Evolutionary conservation across 64 coral and sea anemone genomes (phyloP).

Genomic region (Montipora foliosa): DNA sequence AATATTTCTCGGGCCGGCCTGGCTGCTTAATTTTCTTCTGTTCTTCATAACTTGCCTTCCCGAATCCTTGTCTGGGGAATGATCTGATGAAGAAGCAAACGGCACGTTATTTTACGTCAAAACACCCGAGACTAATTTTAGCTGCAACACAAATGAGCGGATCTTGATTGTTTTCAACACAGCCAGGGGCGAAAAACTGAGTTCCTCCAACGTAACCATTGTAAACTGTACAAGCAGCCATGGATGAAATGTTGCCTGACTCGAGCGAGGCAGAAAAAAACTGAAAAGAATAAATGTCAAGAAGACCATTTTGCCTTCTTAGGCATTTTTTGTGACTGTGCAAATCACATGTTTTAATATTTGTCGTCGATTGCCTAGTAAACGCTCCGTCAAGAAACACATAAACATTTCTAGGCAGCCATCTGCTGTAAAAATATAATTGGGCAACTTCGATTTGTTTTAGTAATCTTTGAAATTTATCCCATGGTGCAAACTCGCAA

Average conservation of each 20-base stretch:
- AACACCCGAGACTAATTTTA: neutral
- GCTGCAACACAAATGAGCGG: no score
- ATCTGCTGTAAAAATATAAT: neutral
- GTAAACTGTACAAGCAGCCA: neutral
- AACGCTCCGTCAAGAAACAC: neutral
- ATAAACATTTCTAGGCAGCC: neutral
- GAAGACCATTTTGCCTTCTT: no score
- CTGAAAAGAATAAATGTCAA: neutral
- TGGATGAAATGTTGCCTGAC: neutral
- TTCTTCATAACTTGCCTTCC: slow-evolving; percentile 53
- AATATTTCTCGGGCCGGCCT: slow-evolving; percentile 25
- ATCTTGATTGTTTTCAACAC: neutral
- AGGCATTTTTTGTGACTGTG: neutral
- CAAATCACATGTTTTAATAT: neutral
- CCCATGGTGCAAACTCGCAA: neutral
- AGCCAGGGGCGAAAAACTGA: neutral
- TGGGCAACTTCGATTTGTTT: neutral
- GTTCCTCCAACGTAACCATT: neutral
- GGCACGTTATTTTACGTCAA: neutral
- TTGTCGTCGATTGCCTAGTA: neutral
- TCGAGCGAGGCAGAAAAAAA: neutral
- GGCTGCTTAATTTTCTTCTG: slow-evolving; percentile 59
- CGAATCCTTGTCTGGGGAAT: slow-evolving; percentile 14
- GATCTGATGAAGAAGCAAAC: slow-evolving; percentile 1
- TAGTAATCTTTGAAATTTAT: neutral